Evolutionary conservation across 2,113 vertebrate genomes (phyloP).

Genomic region (Psophia crepitans): DNA sequence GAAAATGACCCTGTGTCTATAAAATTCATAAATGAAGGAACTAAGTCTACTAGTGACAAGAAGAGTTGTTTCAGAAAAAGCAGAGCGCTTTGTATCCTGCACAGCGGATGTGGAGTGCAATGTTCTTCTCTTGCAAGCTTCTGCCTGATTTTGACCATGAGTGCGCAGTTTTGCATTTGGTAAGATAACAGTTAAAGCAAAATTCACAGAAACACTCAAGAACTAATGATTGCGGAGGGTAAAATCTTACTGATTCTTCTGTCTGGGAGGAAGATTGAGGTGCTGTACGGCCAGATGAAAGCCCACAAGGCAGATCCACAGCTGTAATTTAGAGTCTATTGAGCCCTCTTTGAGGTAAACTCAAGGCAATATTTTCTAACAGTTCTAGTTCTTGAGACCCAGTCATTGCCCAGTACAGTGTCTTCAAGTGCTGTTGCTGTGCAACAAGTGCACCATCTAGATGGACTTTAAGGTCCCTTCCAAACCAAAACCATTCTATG

Average conservation of each 20-base stretch:
- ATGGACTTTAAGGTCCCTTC: too few species aligned
- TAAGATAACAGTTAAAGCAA: background rate
- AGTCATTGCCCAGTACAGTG: background rate
- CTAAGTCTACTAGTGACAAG: background rate
- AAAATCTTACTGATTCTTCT: background rate
- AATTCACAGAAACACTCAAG: background rate
- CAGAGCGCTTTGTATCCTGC: background rate
- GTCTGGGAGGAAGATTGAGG: background rate
- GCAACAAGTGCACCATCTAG: background rate
- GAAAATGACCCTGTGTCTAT: background rate
- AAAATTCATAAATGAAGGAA: background rate
- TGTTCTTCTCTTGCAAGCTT: background rate
- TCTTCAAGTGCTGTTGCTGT: background rate
- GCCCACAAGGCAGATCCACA: background rate
- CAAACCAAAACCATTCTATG: too few species aligned
- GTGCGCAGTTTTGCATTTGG: background rate
- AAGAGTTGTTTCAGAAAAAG: background rate
- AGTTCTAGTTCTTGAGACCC: background rate
- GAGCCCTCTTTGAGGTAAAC: background rate
- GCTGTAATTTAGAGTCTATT: background rate
- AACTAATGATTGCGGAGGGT: background rate
- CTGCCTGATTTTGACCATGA: background rate
- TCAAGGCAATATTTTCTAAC: background rate
- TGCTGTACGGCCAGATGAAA: background rate
- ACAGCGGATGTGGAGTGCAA: background rate